phyloP scores from a whole-genome alignment of 1,140 invertebrate genomes.

The Oreohelix idahoensis region DNA sequence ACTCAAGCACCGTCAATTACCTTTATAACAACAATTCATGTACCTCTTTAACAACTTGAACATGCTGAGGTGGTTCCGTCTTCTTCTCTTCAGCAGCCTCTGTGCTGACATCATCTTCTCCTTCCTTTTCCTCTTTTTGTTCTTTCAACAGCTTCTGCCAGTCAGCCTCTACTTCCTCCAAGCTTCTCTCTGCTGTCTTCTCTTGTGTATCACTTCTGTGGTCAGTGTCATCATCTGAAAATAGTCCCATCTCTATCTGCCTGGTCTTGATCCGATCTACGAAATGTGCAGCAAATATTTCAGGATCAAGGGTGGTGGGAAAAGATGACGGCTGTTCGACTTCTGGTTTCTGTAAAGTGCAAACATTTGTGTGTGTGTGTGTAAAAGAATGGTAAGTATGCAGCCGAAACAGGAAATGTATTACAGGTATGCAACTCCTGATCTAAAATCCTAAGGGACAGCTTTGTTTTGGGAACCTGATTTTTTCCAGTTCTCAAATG shows the following conservation, averaged over 20 bases:
- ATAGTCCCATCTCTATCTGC: neutral
- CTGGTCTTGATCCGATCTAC: neutral
- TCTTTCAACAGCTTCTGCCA: constrained; percentile 3
- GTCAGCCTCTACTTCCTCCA: constrained; percentile 30
- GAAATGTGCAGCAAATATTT: neutral
- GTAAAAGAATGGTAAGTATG: too few relatives aligned
- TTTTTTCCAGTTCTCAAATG: too few relatives aligned
- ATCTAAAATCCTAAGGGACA: too few relatives aligned
- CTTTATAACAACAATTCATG: neutral
- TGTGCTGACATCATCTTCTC: neutral
- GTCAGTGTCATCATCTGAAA: neutral
- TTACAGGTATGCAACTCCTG: too few relatives aligned
- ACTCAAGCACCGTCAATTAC: too few relatives aligned
- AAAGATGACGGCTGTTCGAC: neutral
- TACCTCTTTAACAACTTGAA: constrained; percentile 28
- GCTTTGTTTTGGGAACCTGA: too few relatives aligned
- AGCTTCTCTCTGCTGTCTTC: neutral
- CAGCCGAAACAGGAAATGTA: too few relatives aligned
- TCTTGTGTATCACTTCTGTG: too few relatives aligned
- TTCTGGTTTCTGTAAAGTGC: neutral
- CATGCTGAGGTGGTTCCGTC: neutral
- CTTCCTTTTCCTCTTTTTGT: constrained; percentile 16
- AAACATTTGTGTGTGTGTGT: too few relatives aligned
- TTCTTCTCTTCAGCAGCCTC: neutral
- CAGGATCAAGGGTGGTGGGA: neutral